Conservation (phyloP, 1,140 invertebrate genomes). For the Frieseomelitta varia region DNA sequence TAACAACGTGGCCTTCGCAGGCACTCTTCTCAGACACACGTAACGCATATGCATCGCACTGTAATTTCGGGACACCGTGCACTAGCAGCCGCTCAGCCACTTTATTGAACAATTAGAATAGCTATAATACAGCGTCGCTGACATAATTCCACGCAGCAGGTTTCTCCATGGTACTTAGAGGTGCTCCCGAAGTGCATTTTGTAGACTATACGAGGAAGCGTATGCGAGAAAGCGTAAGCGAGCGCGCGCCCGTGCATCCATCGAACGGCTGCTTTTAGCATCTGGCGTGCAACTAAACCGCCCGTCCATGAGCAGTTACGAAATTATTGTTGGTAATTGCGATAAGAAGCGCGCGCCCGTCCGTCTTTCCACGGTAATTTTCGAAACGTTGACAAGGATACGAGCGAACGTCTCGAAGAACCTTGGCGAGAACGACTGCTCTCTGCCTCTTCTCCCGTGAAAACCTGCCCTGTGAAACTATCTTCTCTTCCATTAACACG, state of each 20-base stretch:
- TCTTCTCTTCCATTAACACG: background rate
- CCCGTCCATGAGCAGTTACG: constrained; percentile 35
- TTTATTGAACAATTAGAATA: constrained; percentile 54
- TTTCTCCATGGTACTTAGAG: constrained; percentile 48
- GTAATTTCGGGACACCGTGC: constrained; percentile 1
- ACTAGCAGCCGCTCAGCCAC: background rate
- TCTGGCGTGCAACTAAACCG: constrained; percentile 29
- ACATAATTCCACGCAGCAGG: constrained; percentile 48
- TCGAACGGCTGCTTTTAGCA: constrained; percentile 54
- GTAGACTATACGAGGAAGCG: constrained; percentile 23
- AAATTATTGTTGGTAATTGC: constrained; percentile 51
- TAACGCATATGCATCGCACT: background rate
- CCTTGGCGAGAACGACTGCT: background rate
- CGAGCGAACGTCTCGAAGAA: background rate
- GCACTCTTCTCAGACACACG: background rate
- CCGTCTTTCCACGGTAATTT: constrained; percentile 35
- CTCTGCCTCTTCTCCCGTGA: too few relatives aligned
- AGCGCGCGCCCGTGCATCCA: constrained; percentile 46
- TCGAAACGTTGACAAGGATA: constrained; percentile 24
- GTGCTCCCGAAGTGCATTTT: constrained; percentile 48
- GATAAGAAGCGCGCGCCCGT: constrained; percentile 31
- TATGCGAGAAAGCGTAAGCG: constrained; percentile 4
- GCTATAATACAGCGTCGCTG: constrained; percentile 31
- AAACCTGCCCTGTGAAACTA: background rate
- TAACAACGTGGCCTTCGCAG: background rate